These are phyloP conservation scores for Cheumatopsyche charites DNA, from an alignment of 1,140 invertebrate genomes.

Conservation along the genomic window DNA sequence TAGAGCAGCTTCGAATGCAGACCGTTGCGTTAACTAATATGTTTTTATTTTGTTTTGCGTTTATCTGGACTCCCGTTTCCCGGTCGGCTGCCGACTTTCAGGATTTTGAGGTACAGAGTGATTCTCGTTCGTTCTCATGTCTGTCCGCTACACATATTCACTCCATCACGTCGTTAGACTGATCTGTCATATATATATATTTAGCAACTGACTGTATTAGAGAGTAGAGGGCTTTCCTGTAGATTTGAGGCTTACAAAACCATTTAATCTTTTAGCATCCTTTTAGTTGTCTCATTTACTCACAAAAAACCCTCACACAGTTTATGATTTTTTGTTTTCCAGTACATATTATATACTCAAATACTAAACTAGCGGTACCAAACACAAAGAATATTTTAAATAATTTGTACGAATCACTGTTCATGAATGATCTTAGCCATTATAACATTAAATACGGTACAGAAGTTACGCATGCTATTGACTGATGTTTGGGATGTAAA, in stretches of 20 bases:
- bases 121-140: slow-evolving; percentile 62
- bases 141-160: slow-evolving; percentile 55
- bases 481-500: slow-evolving; percentile 16
- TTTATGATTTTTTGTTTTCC: slow-evolving; percentile 41
- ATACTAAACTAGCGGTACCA: background rate
- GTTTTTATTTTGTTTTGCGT: slow-evolving; percentile 62
- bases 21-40: slow-evolving; percentile 46
- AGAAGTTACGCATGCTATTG: slow-evolving; percentile 40
- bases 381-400: slow-evolving; percentile 2
- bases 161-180: slow-evolving; percentile 55
- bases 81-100: slow-evolving; percentile 62
- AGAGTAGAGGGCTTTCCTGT: slow-evolving; percentile 66
- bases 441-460: slow-evolving; percentile 2
- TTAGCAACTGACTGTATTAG: slow-evolving; percentile 58
- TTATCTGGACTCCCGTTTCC: slow-evolving; percentile 57
- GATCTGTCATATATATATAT: slow-evolving; percentile 53
- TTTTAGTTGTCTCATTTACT: slow-evolving; percentile 59
- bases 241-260: slow-evolving; percentile 65
- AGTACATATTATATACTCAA: slow-evolving; percentile 21
- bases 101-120: slow-evolving; percentile 76
- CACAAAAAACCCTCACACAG: slow-evolving; percentile 45
- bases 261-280: slow-evolving; percentile 63
- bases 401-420: slow-evolving; percentile 41
- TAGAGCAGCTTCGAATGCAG: slow-evolving; percentile 9
- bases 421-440: slow-evolving; percentile 4